A percentile compares a stretch with the other conserved stretches of the same genome.
phyloP scores from a whole-genome alignment of 35 echinoderm and acorn worm genomes.

The Apostichopus californicus region DNA sequence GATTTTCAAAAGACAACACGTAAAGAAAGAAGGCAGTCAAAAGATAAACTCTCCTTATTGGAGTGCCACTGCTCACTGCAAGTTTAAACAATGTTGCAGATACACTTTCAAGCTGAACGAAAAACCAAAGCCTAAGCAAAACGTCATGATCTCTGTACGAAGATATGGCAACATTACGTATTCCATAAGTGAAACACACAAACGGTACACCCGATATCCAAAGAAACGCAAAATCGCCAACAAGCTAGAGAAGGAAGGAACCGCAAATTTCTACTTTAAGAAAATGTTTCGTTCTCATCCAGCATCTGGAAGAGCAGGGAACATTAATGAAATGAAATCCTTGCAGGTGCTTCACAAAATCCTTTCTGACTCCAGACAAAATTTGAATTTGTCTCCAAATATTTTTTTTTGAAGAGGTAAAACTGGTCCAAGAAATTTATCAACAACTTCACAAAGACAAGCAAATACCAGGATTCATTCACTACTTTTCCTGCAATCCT shows the following conservation, averaged over 20 bases:
- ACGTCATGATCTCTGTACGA: too few species aligned
- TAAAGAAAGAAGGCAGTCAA: neutral
- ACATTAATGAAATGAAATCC: neutral
- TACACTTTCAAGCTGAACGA: neutral
- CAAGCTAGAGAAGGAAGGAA: neutral
- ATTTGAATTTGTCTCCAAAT: neutral
- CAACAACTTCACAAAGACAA: neutral
- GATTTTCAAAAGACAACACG: conserved; percentile 1
- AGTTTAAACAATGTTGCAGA: neutral
- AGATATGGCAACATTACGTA: neutral
- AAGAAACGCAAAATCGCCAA: neutral
- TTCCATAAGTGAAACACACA: neutral
- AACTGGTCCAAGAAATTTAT: conserved; percentile 5
- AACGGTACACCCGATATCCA: neutral
- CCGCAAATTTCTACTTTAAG: neutral
- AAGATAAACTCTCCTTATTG: neutral
- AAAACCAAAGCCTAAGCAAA: neutral
- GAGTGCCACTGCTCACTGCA: neutral
- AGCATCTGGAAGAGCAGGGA: neutral
- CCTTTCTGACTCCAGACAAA: neutral
- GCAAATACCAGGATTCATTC: neutral
- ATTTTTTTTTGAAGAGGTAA: neutral
- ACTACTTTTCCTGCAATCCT: neutral
- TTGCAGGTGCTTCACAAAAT: neutral
- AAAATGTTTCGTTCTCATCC: neutral